Base-by-base conservation (phyloP, 2,888 invertebrate genomes). In the Himalopsyche kuldschensis region DNA sequence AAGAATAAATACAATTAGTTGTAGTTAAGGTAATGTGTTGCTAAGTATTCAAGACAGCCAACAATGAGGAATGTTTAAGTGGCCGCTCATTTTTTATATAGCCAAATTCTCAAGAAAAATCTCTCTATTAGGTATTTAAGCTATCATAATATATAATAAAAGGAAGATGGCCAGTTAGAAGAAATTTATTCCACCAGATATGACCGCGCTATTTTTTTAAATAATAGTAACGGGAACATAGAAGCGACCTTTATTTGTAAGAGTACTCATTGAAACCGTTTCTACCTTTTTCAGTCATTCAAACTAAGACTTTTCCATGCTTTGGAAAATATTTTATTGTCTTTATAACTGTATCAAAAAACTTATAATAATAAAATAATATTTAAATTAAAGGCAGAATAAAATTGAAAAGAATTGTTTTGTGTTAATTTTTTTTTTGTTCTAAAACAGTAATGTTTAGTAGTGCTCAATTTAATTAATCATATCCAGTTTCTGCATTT, bases 161-260 rank as follows among this genome's bases (percentile, higher is more conserved):
- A n/a, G 27, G 27, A 5, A 63, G 27, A 35, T 8, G 1, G 15
- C 11, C 69, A 69, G 69, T 69, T 11, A 69, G 4, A 69, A 15
- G 15, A 30, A 30, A 69, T 69, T 30, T 69, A 69, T 24, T 69
- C 30, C 11, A 4, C 30, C 30, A 69, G 69, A 69, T 11, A 30
- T 30, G 69, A 27, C 11, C 30, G 69, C 3, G 10, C 48, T 69
- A 31, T 82, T 82, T 47, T 35, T 75, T 35, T 75, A 47, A 79
- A 83, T 79, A 83, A 81, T 84, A 79, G 78, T 81, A 84, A 80
- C 47, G 35, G 80, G 78, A 48, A 30, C 35, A 11, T 27, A 3
- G 63, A 81, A 81, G 75, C 79, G 79, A 75, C 81, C 77, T 85
- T 83, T 85, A 69, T 81, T 81, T 85, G 81, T 79, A 79, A 83